Evolutionary conservation across 2,113 vertebrate genomes (phyloP), one percentile per base, ranked within the genome.

Genomic region (Polypterus bichir): DNA sequence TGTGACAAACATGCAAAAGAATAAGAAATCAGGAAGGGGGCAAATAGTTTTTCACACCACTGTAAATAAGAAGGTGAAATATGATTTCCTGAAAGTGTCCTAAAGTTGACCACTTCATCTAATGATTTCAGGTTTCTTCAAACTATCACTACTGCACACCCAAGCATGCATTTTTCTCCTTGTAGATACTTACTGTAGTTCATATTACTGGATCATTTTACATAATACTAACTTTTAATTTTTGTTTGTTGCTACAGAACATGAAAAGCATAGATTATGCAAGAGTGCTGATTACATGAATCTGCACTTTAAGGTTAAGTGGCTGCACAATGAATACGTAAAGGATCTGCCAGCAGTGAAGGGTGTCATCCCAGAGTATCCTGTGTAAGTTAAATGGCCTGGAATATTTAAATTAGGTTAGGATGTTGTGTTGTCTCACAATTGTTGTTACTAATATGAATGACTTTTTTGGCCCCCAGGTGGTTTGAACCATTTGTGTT

Each of bases 221-320:
- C 27, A 27, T 27, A 27, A 27, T 27, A 27, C 27, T 27, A 27
- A 27, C 27, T 27, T 27, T 27, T 27, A 27, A 27, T 27, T 27
- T 9, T 27, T 57, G 56, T 57, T 49, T 49, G 69, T 46, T 59
- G 27, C 64, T 66, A 46, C 79, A 99, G 95, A 99, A 63, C 96
- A 99, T 3, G 95, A 97, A 76, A 97, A 94, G 69, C 89, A 92
- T 70, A 74, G 85, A 1, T 83, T 93, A 64, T 98, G 94, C 77
- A 96, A 92, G 76, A 98, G 95, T n/a, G 94, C 96, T 0, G 96
- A 99, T 83, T 99, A 99, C 81, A 99, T 99, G 96, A 99, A 98
- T 75, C 83, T 99, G 66, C 96, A 99, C 78, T 99, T 99, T 79
- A 99, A 98, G 76, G 95, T 99, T 70, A 98, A 98, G 75, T 99